Conservation (phyloP, 2,797 vertebrate genomes). For the Oryzias dopingdopingensis region DNA sequence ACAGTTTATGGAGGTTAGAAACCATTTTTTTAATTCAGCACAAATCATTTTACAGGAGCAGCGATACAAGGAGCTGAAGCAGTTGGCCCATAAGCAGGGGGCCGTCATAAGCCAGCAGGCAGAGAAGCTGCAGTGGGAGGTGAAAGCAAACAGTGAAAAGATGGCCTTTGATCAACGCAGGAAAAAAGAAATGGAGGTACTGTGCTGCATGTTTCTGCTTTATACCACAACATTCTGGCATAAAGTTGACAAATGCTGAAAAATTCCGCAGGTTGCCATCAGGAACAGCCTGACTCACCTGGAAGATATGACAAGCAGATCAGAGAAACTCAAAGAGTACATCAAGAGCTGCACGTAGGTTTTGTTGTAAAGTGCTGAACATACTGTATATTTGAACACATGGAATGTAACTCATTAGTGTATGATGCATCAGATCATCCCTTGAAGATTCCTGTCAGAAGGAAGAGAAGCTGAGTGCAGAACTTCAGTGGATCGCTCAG, state of each 20-base stretch:
- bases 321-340: slow-evolving; percentile 88
- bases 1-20: no score
- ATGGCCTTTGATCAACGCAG: slow-evolving; percentile 81
- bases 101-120: slow-evolving; percentile 81
- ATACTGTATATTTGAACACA: no score
- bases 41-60: slow-evolving; percentile 70
- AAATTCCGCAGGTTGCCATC: slow-evolving; percentile 76
- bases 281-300: slow-evolving; percentile 79
- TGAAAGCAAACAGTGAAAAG: slow-evolving; percentile 82
- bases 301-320: slow-evolving; percentile 80
- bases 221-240: neutral
- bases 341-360: slow-evolving; percentile 83
- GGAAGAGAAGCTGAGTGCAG: slow-evolving; percentile 74
- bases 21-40: no score
- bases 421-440: slow-evolving; percentile 62
- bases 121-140: slow-evolving; percentile 85
- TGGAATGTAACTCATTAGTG: neutral
- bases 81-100: slow-evolving; percentile 78
- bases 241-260: neutral
- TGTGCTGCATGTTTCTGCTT: neutral
- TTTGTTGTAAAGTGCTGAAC: neutral
- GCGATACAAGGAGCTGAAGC: slow-evolving; percentile 86
- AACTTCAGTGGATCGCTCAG: slow-evolving; percentile 72
- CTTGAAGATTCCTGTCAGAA: slow-evolving; percentile 76
- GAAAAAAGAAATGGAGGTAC: slow-evolving; percentile 85